Evolutionary conservation across 2,888 invertebrate genomes (phyloP), one percentile per base, ranked within the genome.

Genomic region (Geotrupes spiniger): DNA sequence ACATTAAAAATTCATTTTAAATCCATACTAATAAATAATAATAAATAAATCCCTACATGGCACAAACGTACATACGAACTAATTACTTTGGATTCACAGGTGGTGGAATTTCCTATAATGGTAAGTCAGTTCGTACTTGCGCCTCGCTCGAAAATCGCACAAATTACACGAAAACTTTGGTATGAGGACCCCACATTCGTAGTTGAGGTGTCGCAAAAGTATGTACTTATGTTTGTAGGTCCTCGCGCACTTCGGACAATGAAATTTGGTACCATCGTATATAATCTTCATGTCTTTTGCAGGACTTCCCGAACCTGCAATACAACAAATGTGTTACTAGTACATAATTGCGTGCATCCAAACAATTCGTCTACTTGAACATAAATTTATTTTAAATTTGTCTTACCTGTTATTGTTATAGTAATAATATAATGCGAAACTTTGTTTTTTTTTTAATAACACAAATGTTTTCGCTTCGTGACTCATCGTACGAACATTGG

Each of bases 161-260:
- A 33, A 15, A 9, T 33, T 33, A 15, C 33, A 33, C 10, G 33
- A 33, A 15, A 33, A 33, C 11, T 33, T 33, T 5, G 33, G 33
- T 10, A 33, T 33, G 2, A n/a, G 14, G 9, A 44, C 27, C 6
- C 52, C 54, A 27, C 54, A 54, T 47, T 54, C 52, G 26, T 47
- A 54, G 21, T 29, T 25, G 21, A 47, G 27, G 21, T 54, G 54
- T 9, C 48, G 46, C 6, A 31, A 31, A 8, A 56, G 36, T 15
- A 25, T 26, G 11, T 29, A 31, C 25, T 40, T 46, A 10, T 46
- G 44, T 36, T 45, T 46, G 28, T 54, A 54, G 8, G 27, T 36
- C 27, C 43, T 54, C 11, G 40, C 27, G 43, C 54, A 54, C 21
- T 42, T 43, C 15, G 31, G 43, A 15, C 54, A 54, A n/a, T 36